phyloP scores from a whole-genome alignment of 1,140 invertebrate species.

The Andricus grossulariae region DNA sequence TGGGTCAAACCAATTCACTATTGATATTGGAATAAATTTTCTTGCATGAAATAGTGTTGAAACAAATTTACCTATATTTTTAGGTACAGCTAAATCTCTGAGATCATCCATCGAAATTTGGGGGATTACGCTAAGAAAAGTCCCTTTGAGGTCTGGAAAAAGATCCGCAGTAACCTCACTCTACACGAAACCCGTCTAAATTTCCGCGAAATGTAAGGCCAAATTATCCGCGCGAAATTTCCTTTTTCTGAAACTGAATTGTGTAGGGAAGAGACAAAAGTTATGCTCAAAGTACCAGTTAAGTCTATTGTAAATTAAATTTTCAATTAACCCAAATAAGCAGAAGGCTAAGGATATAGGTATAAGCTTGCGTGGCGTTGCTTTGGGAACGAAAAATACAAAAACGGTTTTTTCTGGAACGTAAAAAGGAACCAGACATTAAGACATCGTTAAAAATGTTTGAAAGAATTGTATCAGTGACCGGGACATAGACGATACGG shows the following conservation, averaged over 20 bases:
- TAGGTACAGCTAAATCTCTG: background rate
- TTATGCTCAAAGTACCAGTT: too few relatives aligned
- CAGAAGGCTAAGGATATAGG: background rate
- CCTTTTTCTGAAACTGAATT: too few relatives aligned
- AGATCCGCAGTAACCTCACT: background rate
- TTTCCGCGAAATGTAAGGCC: background rate
- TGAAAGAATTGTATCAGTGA: too few relatives aligned
- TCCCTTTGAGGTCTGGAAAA: background rate
- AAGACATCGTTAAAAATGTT: too few relatives aligned
- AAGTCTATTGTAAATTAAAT: background rate
- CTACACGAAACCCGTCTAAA: background rate
- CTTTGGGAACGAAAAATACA: too few relatives aligned
- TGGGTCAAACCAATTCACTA: background rate
- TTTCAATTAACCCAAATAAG: background rate
- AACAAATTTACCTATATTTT: too few relatives aligned
- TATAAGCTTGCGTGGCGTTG: background rate
- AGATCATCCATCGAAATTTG: background rate
- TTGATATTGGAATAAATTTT: background rate
- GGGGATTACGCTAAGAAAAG: background rate
- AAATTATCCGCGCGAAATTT: background rate
- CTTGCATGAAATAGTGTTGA: too few relatives aligned
- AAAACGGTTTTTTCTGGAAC: too few relatives aligned
- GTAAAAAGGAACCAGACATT: too few relatives aligned
- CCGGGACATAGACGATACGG: too few relatives aligned
- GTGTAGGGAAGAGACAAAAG: too few relatives aligned